phyloP scores from a whole-genome alignment of 2,113 vertebrate genomes.

The Pachyramphus minor region DNA sequence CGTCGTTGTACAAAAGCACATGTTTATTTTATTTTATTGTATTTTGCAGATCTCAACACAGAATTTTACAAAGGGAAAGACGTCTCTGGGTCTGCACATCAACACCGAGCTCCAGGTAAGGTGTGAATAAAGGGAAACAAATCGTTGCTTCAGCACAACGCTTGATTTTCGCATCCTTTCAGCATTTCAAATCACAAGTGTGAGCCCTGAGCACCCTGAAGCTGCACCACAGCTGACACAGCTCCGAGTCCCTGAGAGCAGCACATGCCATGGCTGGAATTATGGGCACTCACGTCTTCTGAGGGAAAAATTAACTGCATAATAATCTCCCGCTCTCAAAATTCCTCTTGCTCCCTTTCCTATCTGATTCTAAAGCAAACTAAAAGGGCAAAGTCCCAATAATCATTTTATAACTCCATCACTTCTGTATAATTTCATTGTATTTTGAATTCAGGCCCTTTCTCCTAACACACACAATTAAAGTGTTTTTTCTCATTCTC shows the following conservation, averaged over 20 bases:
- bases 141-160: neutral
- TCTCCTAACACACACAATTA: neutral
- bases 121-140: neutral
- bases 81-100: neutral
- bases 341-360: neutral
- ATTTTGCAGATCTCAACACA: neutral
- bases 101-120: neutral
- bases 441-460: neutral
- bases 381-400: neutral
- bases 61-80: neutral
- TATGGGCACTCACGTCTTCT: neutral
- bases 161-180: neutral
- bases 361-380: neutral
- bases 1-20: neutral
- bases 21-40: neutral
- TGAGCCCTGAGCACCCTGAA: neutral
- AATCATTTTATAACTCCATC: neutral
- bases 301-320: neutral
- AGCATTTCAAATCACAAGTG: neutral
- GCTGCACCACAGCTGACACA: neutral
- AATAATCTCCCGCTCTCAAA: neutral
- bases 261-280: fast-evolving
- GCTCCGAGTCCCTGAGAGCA: neutral
- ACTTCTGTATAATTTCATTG: neutral
- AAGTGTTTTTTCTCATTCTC: neutral